Percentiles rank a stretch among this genome's conserved stretches.
Evolutionary conservation across 2,888 invertebrate genomes (phyloP).

Genomic region (Amiota mariae): DNA sequence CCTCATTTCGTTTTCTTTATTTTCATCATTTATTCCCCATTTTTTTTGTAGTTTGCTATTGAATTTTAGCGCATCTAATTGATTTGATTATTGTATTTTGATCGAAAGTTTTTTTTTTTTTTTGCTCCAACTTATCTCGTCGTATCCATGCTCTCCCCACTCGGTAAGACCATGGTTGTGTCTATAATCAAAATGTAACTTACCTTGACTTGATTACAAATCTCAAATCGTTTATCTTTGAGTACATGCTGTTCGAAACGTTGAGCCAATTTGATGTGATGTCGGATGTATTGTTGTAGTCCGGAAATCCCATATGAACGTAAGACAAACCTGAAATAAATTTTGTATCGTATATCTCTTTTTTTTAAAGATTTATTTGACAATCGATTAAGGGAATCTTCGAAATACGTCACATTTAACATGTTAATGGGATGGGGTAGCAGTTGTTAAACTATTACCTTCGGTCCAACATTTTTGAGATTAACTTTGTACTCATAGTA

Average conservation of each 20-base stretch:
- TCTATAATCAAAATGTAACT: constrained; percentile 57
- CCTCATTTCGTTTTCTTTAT: background rate
- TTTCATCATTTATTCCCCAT: background rate
- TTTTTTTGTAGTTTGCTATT: background rate
- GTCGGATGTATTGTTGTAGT: constrained; percentile 92
- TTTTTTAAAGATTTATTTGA: background rate
- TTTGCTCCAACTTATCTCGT: constrained; percentile 39
- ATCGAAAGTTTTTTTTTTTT: no score
- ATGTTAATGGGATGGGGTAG: no score
- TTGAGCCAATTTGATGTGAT: constrained; percentile 92
- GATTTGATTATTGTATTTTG: background rate
- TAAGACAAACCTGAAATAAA: constrained; percentile 82
- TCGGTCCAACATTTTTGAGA: no score
- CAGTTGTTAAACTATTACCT: no score
- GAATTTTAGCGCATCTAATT: background rate
- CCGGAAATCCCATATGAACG: constrained; percentile 95
- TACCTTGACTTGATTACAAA: constrained; percentile 93
- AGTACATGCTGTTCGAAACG: constrained; percentile 87
- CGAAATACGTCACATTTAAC: no score
- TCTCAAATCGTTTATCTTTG: constrained; percentile 89
- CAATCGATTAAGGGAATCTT: background rate
- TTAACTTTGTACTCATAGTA: no score
- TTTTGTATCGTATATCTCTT: background rate
- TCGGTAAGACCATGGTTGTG: background rate
- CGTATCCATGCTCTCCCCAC: constrained; percentile 51